Conservation (phyloP, 2,888 invertebrate species). For the Sminthurinus aureus region DNA sequence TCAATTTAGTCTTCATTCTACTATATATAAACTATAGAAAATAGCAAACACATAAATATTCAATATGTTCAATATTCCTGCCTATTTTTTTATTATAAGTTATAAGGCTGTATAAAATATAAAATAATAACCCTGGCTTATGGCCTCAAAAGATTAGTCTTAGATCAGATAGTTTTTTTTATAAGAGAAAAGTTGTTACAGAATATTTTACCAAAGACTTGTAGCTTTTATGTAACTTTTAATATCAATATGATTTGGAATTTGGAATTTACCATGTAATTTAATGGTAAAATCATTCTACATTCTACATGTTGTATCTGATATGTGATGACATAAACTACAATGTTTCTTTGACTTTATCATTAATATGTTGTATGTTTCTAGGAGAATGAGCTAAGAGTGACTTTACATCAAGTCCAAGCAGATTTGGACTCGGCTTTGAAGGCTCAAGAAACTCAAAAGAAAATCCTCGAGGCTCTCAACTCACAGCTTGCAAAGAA, state of each 20-base stretch:
- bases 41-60: too few relatives aligned
- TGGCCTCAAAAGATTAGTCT: too few relatives aligned
- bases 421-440: constrained; percentile 81
- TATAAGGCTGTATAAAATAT: too few relatives aligned
- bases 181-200: too few relatives aligned
- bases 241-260: too few relatives aligned
- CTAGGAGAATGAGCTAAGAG: constrained; percentile 57
- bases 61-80: too few relatives aligned
- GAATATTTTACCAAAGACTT: too few relatives aligned
- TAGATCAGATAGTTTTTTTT: too few relatives aligned
- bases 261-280: too few relatives aligned
- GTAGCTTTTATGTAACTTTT: too few relatives aligned
- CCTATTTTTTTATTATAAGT: too few relatives aligned
- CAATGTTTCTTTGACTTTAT: constrained; percentile 23
- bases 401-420: constrained; percentile 67
- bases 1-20: constrained; percentile 56
- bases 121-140: too few relatives aligned
- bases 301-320: neutral
- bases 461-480: constrained; percentile 79
- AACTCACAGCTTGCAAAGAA: constrained; percentile 83
- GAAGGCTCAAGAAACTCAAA: constrained; percentile 81
- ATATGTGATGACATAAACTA: neutral
- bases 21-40: neutral
- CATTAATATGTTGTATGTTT: constrained; percentile 31
- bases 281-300: neutral